Base-by-base conservation (phyloP, 2,797 vertebrate species). In the Antrozous pallidus region DNA sequence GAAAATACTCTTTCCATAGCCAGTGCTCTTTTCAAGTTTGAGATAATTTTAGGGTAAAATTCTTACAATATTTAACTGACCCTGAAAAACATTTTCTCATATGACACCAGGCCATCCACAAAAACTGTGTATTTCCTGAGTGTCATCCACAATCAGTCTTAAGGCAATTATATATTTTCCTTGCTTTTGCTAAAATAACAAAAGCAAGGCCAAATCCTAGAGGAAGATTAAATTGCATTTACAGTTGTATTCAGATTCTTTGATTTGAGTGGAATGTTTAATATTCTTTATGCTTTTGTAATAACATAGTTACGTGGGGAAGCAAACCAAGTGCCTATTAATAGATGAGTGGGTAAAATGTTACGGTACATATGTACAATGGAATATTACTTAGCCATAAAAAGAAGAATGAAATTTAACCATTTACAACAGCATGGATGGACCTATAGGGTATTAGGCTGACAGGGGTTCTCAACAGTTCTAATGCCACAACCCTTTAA, bases 21-120 rank as follows among this genome's bases (percentile, higher is more conserved):
- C 47, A 82, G 7, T 36, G 9, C 28, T 92, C 71, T 33, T 70
- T 74, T 58, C 28, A 63, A 90, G 54, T 28, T 33, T 80, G 31
- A 93, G 40, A 71, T 73, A 54, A 85, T 90, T 91, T 58, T n/a
- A 89, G 51, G 45, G 49, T 77, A 79, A 91, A 9, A 49, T 38
- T 81, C 93, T 88, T 91, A 81, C 80, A 90, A 73, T 58, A 95
- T 65, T 89, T 89, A 90, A 88, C 24, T 82, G 67, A 82, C n/a
- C 40, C 40, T 54, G 74, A 74, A 94, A 87, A 91, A 56, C 26
- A 88, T 80, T 47, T 87, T 88, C 36, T 91, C 67, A 26, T 28
- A 47, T 31, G 31, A 63, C 40, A 36, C 26, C 10, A 56, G 26
- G 40, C 2, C 61, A 92, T 82, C 49, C 69, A 45, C n/a, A 74